Conservation (phyloP, 2,113 vertebrate genomes). For the Melanostigma gelatinosum region DNA sequence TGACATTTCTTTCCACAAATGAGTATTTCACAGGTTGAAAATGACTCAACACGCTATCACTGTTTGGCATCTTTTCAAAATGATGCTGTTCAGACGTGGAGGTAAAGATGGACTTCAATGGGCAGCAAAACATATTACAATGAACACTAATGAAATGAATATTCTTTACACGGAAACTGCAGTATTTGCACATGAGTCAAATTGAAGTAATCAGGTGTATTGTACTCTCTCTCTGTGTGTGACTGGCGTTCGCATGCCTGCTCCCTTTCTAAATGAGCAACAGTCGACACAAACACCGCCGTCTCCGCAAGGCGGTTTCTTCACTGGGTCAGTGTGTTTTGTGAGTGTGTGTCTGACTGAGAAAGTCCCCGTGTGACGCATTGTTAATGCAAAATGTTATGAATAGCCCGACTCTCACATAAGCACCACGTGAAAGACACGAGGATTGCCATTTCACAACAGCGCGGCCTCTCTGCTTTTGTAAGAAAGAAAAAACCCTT, state of each 20-base stretch:
- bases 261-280: slow-evolving; percentile 8
- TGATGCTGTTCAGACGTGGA: too few species aligned
- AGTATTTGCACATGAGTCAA: neutral
- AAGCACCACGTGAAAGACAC: too few species aligned
- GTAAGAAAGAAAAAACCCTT: neutral
- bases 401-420: neutral
- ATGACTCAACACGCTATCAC: too few species aligned
- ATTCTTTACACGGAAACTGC: too few species aligned
- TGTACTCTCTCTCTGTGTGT: neutral
- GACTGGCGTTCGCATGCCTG: neutral
- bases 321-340: slow-evolving; percentile 15
- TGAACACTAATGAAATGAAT: too few species aligned
- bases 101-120: too few species aligned
- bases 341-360: neutral
- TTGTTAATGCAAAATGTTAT: slow-evolving; percentile 1
- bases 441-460: neutral
- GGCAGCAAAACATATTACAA: too few species aligned
- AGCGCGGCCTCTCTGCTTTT: neutral
- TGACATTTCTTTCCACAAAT: neutral
- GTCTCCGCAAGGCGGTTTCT: neutral
- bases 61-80: too few species aligned
- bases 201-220: neutral
- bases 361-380: neutral
- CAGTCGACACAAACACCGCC: slow-evolving; percentile 1
- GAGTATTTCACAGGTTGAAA: neutral